Percentiles rank a stretch among this genome's conserved stretches.
Conservation (phyloP, 2,888 invertebrate genomes). For the Tineola bisselliella region DNA sequence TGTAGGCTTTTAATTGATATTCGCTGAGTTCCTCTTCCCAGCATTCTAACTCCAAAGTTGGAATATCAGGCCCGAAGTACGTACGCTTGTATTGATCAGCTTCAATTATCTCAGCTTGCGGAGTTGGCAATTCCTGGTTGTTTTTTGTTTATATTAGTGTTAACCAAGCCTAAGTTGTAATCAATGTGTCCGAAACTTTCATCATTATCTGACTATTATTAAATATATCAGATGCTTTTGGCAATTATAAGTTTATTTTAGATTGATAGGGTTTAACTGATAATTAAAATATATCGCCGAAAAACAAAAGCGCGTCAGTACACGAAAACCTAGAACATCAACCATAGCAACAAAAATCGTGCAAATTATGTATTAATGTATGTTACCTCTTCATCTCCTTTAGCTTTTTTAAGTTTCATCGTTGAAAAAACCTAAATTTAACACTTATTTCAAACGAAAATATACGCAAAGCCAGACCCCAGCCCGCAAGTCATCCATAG, state of each 20-base stretch:
- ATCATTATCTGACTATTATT: too few species aligned
- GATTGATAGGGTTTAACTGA: too few species aligned
- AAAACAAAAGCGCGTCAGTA: too few species aligned
- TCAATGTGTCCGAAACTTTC: too few species aligned
- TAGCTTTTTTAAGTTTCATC: constrained; percentile 51
- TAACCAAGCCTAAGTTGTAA: not conserved
- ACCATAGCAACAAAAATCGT: too few species aligned
- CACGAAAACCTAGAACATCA: too few species aligned
- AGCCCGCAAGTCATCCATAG: too few species aligned
- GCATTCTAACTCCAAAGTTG: constrained; percentile 73
- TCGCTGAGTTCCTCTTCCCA: constrained; percentile 77
- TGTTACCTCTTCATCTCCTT: constrained; percentile 40
- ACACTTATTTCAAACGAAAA: too few species aligned
- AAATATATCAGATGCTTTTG: too few species aligned
- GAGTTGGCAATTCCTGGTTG: constrained; percentile 24
- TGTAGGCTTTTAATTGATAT: constrained; percentile 70
- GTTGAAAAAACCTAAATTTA: not conserved
- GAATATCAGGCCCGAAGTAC: constrained; percentile 62
- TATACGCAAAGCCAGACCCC: too few species aligned
- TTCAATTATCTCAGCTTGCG: constrained; percentile 58
- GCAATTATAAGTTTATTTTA: too few species aligned
- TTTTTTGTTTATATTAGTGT: not conserved
- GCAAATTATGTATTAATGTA: not conserved
- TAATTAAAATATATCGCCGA: too few species aligned
- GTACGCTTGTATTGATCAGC: constrained; percentile 56